A percentile compares a stretch with the other conserved stretches of the same genome.
These are phyloP conservation scores for Antitype chi DNA, from an alignment of 2,888 invertebrate species.

Conservation along the genomic window DNA sequence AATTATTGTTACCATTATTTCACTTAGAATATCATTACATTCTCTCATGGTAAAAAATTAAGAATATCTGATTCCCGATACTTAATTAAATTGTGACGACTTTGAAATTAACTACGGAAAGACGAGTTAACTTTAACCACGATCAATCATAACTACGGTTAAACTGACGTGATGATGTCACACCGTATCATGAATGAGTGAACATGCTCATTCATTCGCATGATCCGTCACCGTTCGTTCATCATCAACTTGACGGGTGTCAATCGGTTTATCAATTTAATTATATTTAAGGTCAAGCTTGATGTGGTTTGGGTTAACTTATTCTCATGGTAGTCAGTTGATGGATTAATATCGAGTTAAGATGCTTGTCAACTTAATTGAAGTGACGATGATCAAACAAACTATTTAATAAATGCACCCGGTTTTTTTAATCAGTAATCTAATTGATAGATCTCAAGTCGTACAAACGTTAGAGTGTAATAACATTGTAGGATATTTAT, in stretches of 20 bases:
- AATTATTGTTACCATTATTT: not conserved
- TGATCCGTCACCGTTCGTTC: slow-evolving; percentile 53
- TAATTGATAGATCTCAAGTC: not conserved
- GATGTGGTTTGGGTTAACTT: slow-evolving; percentile 45
- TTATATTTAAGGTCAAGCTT: slow-evolving; percentile 54
- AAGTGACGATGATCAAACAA: slow-evolving; percentile 7
- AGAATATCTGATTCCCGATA: not conserved
- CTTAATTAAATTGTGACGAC: not conserved
- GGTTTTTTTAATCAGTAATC: not conserved
- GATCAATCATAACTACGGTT: slow-evolving; percentile 61
- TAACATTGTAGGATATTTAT: not conserved
- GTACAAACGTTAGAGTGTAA: not conserved
- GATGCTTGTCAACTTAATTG: slow-evolving; percentile 16
- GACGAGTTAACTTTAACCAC: slow-evolving; percentile 22
- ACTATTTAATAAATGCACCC: not conserved
- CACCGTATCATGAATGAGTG: slow-evolving; percentile 47
- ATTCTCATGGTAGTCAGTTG: slow-evolving; percentile 26
- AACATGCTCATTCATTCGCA: slow-evolving; percentile 59
- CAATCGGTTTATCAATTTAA: slow-evolving; percentile 55
- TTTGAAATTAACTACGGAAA: slow-evolving; percentile 5
- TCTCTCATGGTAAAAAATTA: not conserved
- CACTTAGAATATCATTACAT: not conserved
- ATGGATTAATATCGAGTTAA: slow-evolving; percentile 37
- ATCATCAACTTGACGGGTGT: slow-evolving; percentile 49
- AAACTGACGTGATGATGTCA: slow-evolving; percentile 61